Evolutionary conservation across 2,797 vertebrate species (phyloP), one percentile per base, ranked within the genome.

Genomic region (Peromyscus melanophrys): DNA sequence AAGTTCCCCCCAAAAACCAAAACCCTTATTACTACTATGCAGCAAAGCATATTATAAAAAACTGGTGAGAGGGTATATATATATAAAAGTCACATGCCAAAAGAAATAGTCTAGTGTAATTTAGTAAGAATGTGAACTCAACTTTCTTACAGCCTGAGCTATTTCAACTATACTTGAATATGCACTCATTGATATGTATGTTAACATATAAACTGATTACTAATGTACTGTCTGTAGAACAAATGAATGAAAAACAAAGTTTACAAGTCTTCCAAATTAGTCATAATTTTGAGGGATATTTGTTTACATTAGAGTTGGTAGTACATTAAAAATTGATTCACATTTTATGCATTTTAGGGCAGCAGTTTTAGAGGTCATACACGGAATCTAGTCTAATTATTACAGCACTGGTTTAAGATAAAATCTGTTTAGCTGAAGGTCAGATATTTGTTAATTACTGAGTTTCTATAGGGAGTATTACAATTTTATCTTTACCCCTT

Each of bases 181-280:
- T 52, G 67, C 55, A 93, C 40, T 94, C 77, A 94, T 2, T 65
- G 21, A 65, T 84, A 83, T 14, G 19, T 57, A 59, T 43, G 86
- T 52, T 78, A 96, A 93, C 5, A 89, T 43, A 82, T 40, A 12
- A 12, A 92, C 10, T 92, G 34, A 86, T 4, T 94, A 37, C 78
- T 77, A 21, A 90, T 55, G 27, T 73, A 46, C 11, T 77, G 17
- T 34, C 46, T 92, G 81, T 17, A 94, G 67, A 81, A 93, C 34
- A 97, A 96, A 82, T 88, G 37, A 96, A 85, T n/a, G 34, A 96
- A 95, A 67, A 1, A 94, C 43, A 13, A 95, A 93, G 82, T 65
- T 76, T 95, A 90, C 43, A 55, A 78, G 94, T 49, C 95, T 71
- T 87, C 4, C 9, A 57, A 40, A 77, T 95, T 89, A 91, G n/a